A percentile compares a stretch with the other conserved stretches of the same genome.
These are phyloP conservation scores for Spongilla lacustris DNA, from an alignment of 37 sponge, comb jelly and placozoan species.

Conservation along the genomic window DNA sequence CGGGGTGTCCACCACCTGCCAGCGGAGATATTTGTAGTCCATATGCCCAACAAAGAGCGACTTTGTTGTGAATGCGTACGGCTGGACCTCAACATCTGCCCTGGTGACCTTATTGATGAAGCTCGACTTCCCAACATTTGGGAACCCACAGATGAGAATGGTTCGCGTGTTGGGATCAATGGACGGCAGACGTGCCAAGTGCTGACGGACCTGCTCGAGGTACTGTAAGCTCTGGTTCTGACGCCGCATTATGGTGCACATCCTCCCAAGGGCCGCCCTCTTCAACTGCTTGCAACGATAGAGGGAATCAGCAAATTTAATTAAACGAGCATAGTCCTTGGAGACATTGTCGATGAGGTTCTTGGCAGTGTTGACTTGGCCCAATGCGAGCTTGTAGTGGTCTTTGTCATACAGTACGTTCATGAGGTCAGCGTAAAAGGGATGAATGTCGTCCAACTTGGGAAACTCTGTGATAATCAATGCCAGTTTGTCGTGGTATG, in stretches of 20 bases:
- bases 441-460: conserved; percentile 97
- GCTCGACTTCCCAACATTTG: conserved; percentile 98
- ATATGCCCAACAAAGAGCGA: conserved; percentile 99
- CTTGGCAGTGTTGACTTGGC: conserved; percentile 95
- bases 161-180: conserved; percentile 99
- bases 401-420: conserved; percentile 98
- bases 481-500: conserved; percentile 90
- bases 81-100: conserved; percentile 98
- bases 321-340: conserved; percentile 92
- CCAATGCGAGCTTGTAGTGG: conserved; percentile 98
- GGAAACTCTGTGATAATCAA: conserved; percentile 93
- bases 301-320: conserved; percentile 97
- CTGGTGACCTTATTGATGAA: conserved; percentile 98
- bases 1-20: conserved; percentile 99
- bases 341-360: conserved; percentile 96
- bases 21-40: conserved; percentile 96
- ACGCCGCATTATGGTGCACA: conserved; percentile 98
- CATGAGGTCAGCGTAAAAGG: conserved; percentile 99
- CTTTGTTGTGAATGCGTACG: conserved; percentile 99
- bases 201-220: conserved; percentile 97
- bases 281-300: conserved; percentile 99
- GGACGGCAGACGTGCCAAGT: conserved; percentile 93
- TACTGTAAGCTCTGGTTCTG: conserved; percentile 97
- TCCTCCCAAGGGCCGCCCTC: conserved; percentile 95
- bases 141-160: conserved; percentile 95